Conservation (phyloP, 2,888 invertebrate species). For the Cryptocheilus praepositus region DNA sequence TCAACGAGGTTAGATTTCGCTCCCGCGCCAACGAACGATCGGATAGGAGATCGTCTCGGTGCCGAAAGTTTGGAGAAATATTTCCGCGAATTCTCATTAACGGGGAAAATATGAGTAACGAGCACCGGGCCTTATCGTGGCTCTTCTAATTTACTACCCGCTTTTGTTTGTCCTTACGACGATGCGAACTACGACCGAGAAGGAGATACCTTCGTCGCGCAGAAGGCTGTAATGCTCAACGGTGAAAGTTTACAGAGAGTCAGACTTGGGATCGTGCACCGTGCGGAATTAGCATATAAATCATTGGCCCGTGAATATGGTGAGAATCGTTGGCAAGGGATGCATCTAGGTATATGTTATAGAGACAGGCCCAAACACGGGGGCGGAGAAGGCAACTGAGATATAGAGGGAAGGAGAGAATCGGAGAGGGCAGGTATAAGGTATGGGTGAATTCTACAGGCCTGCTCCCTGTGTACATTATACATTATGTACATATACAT, state of each 20-base stretch:
- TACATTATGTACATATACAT: no score
- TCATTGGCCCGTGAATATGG: slow-evolving; percentile 53
- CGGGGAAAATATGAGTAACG: no score
- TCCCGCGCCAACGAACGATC: no score
- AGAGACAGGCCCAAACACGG: background rate
- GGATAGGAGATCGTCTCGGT: no score
- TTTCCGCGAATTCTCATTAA: no score
- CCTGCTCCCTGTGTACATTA: no score
- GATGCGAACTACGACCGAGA: background rate
- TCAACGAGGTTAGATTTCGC: no score
- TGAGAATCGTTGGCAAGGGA: slow-evolving; percentile 31
- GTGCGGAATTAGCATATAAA: slow-evolving; percentile 56
- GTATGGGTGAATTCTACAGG: slow-evolving; percentile 11
- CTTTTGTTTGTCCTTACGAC: slow-evolving; percentile 9
- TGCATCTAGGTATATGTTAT: no score
- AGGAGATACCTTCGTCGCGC: no score
- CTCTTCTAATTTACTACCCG: background rate
- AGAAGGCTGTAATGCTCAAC: slow-evolving; percentile 20
- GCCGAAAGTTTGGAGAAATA: no score
- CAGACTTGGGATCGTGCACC: slow-evolving; percentile 37
- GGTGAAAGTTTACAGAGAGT: slow-evolving; percentile 51
- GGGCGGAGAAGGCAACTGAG: background rate
- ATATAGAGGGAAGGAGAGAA: background rate
- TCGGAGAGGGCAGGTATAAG: background rate
- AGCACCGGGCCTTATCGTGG: no score